Conservation (phyloP, 2,113 vertebrate species). For the Passer domesticus region DNA sequence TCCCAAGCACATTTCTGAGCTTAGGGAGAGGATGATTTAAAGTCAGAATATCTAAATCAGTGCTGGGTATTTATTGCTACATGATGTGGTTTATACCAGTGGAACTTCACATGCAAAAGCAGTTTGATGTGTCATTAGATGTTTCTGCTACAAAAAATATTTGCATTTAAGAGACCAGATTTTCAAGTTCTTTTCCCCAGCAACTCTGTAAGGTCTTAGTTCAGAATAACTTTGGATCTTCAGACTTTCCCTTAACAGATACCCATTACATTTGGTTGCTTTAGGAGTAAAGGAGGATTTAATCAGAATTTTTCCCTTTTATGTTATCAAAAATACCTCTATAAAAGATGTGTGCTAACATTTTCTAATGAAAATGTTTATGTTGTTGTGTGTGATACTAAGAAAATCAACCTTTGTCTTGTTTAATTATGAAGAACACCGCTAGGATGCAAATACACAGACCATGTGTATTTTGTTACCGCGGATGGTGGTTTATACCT, state of each 20-base stretch:
- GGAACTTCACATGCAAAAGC: not conserved
- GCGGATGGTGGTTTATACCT: not conserved
- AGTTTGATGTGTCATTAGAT: not conserved
- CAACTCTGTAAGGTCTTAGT: not conserved
- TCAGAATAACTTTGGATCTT: not conserved
- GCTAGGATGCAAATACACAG: not conserved
- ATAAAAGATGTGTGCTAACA: not conserved
- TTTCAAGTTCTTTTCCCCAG: not conserved
- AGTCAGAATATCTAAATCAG: not conserved
- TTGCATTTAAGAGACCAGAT: not conserved
- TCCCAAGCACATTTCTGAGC: not conserved
- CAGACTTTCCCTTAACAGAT: not conserved
- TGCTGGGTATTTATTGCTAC: not conserved
- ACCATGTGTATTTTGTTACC: not conserved
- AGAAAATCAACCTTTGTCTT: not conserved
- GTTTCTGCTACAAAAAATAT: not conserved
- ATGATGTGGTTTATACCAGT: not conserved
- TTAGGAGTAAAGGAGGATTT: not conserved
- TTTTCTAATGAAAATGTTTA: not conserved
- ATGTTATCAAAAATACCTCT: not conserved
- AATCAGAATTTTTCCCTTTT: not conserved
- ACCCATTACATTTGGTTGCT: not conserved
- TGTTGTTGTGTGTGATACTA: not conserved
- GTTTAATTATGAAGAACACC: not conserved
- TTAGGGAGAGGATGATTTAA: not conserved